Evolutionary conservation across 2,113 vertebrate genomes (phyloP), one percentile per base, ranked within the genome.

Genomic region (Meleagris gallopavo): DNA sequence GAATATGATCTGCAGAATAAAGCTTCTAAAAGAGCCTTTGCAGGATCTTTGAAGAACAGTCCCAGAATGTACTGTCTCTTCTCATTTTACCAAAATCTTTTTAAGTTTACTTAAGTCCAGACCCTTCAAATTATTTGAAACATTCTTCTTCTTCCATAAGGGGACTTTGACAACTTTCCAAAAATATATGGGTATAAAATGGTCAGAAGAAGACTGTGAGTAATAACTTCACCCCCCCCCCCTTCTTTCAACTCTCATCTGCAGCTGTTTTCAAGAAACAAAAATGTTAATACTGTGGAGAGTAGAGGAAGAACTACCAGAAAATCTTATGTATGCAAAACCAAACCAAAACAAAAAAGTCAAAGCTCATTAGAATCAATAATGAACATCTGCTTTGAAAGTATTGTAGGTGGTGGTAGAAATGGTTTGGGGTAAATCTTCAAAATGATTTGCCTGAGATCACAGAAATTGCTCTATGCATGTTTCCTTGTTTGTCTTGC

Each of bases 61-160:
- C 21, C 64, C 38, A 85, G 43, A 87, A 91, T 83, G 86, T 16
- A 87, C 50, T 55, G 24, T 36, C 22, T 69, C 58, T 78, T 25
- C 61, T 76, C 16, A 58, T 76, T 88, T 96, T 79, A 61, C 13
- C 57, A n/a, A 46, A 73, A 85, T 79, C 40, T 85, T 83, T 85
- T 64, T 24, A 62, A 69, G 40, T 85, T 85, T 88, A 32, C 45
- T 34, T 24, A 73, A 76, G 75, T 52, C n/a, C 48, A 93, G 74
- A 82, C 18, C 25, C 40, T 88, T 91, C 78, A 89, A 80, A 88
- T 83, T 10, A 91, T 88, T 89, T 13, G 85, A 83, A 95, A 77
- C 20, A 40, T 77, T 85, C 32, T 73, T 86, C n/a, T 89, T 83
- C 43, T 91, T 91, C 45, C 48, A 21, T 72, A 73, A 89, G n/a